Evolutionary conservation across 2,113 vertebrate genomes (phyloP), one percentile per base, ranked within the genome.

Genomic region (Poicephalus gulielmi): DNA sequence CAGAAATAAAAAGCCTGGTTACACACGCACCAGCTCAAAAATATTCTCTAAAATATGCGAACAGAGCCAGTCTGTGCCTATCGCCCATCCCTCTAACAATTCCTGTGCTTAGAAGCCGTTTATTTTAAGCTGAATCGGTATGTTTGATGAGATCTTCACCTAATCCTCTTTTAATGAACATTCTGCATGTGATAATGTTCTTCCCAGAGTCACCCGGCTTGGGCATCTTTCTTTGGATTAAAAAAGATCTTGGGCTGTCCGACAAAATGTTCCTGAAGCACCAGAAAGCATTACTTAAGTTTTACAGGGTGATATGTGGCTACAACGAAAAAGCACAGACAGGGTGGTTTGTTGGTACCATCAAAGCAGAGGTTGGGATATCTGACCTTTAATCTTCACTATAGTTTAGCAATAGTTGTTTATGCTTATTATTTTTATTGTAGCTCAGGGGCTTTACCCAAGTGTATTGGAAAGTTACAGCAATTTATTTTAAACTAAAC

Each of bases 161-260:
- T 95, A 94, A 96, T 95, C 74, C 52, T 1, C 60, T 93, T 94
- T 87, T 91, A 95, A 90, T 96, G 88, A 97, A 88, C 79, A 59
- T 79, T 87, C 64, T 46, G 22, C 35, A 64, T 22, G 46, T 2
- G 28, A 50, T 44, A 75, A 93, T 7, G 50, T 30, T 50, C 70
- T 91, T 93, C 80, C 52, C 33, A 44, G 68, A 17, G 15, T 35
- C 88, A 39, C 47, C 3, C 7, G 2, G 46, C 11, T 85, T 25
- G 46, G 27, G 53, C n/a, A 17, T 67, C 83, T 74, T 92, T 47
- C 75, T 93, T 66, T 7, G 25, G 27, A 71, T 81, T 76, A 43
- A 73, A 86, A 43, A 53, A 13, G 22, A 59, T 44, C 33, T 37
- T 44, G 57, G 37, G 31, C 60, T 82, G 53, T 41, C 76, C 81